Evolutionary conservation across 1,140 invertebrate genomes (phyloP).

Genomic region (Lasaia peninsularis): DNA sequence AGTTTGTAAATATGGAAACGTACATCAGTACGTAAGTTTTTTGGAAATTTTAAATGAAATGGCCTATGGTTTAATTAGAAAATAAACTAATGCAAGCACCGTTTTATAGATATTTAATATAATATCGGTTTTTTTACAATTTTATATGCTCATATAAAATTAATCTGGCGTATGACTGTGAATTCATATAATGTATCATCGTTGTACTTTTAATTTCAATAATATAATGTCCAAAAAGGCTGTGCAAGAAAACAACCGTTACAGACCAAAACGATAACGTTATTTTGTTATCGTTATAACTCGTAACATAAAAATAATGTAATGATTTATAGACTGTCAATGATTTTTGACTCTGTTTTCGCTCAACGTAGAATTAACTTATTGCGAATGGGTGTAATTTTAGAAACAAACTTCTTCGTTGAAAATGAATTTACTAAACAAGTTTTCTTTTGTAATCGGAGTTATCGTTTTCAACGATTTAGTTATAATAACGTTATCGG

Average conservation of each 20-base stretch:
- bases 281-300: constrained; percentile 2
- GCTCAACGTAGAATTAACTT: constrained; percentile 20
- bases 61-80: neutral
- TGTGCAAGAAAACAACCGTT: constrained; percentile 7
- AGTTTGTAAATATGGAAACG: neutral
- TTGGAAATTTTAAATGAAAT: neutral
- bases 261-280: constrained; percentile 14
- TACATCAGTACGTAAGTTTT: neutral
- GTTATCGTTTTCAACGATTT: constrained; percentile 3
- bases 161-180: neutral
- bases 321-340: constrained; percentile 13
- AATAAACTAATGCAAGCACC: neutral
- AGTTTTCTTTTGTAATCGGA: neutral
- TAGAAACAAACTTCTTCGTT: constrained; percentile 1
- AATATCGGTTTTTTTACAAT: neutral
- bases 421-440: neutral
- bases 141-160: neutral
- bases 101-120: neutral
- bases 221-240: constrained; percentile 4
- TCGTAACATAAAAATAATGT: constrained; percentile 1
- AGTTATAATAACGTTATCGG: constrained; percentile 5
- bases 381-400: constrained; percentile 5
- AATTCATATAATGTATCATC: neutral
- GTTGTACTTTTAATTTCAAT: neutral
- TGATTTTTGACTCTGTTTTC: constrained; percentile 20